A percentile compares a stretch with the other conserved stretches of the same genome.
Conservation (phyloP, 2,888 invertebrate species). For the Amiota minor region DNA sequence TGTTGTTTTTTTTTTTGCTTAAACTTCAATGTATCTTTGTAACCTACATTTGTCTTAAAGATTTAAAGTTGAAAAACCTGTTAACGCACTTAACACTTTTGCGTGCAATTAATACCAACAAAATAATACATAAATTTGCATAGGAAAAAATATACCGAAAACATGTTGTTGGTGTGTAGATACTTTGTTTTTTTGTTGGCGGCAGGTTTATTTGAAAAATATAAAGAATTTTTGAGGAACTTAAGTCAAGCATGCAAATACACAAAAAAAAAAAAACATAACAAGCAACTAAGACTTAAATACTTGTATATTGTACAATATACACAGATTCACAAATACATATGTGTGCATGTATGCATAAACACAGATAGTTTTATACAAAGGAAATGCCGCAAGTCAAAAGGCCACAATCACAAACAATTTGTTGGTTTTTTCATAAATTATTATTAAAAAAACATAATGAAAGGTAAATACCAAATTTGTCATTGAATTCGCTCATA, state of each 20-base stretch:
- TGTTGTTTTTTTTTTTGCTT: too few relatives aligned
- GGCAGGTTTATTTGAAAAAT: conserved; percentile 37
- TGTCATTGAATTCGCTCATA: background rate
- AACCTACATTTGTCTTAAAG: conserved; percentile 6
- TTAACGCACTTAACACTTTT: conserved; percentile 26
- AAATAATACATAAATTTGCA: conserved; percentile 14
- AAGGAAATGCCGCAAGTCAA: conserved; percentile 20
- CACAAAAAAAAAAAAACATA: background rate
- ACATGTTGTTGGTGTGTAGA: background rate
- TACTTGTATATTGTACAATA: too few relatives aligned
- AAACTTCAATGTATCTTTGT: background rate
- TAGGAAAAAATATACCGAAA: conserved; percentile 9
- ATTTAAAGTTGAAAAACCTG: conserved; percentile 23
- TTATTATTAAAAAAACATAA: background rate
- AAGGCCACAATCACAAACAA: background rate
- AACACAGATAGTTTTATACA: background rate
- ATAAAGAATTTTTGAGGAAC: conserved; percentile 24
- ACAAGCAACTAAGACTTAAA: too few relatives aligned
- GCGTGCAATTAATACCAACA: conserved; percentile 25
- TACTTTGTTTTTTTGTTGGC: background rate
- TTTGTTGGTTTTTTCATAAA: background rate
- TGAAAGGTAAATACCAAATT: conserved; percentile 6
- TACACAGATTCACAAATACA: background rate
- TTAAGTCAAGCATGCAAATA: conserved; percentile 30
- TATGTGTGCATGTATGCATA: background rate